Evolutionary conservation across 2,113 vertebrate genomes (phyloP).

Genomic region (Anseranas semipalmata): DNA sequence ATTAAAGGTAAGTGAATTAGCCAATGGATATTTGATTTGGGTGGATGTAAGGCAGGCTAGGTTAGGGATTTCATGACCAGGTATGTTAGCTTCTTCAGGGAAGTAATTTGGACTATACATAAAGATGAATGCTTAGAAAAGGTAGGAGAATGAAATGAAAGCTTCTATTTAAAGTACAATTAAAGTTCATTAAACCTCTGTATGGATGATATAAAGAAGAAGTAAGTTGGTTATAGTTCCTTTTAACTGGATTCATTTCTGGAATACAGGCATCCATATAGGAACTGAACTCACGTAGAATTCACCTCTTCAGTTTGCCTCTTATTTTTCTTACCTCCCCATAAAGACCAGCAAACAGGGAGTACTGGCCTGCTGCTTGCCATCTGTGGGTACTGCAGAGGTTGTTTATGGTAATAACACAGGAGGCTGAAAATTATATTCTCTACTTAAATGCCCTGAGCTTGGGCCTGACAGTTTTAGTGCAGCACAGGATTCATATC

Average conservation of each 20-base stretch:
- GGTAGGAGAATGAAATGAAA: not conserved
- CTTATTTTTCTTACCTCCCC: not conserved
- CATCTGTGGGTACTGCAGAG: accelerated
- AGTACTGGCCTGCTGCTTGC: not conserved
- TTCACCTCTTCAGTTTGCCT: not conserved
- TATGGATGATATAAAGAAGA: not conserved
- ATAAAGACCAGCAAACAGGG: accelerated
- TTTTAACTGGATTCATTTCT: not conserved
- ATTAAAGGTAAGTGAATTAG: not conserved
- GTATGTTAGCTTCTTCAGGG: not conserved
- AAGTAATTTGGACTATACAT: not conserved
- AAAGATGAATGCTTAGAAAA: not conserved
- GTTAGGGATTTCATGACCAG: not conserved
- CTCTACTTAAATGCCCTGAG: not conserved
- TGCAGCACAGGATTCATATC: not conserved
- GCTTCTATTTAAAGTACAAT: not conserved
- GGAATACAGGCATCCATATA: accelerated
- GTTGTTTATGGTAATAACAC: not conserved
- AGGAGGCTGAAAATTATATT: not conserved
- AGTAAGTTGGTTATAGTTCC: not conserved
- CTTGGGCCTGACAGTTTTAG: not conserved
- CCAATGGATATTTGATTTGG: not conserved
- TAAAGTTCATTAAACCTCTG: not conserved
- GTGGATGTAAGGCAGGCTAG: not conserved
- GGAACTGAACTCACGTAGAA: accelerated